phyloP scores from a whole-genome alignment of 2,113 vertebrate species.

The Vanacampus margaritifer region DNA sequence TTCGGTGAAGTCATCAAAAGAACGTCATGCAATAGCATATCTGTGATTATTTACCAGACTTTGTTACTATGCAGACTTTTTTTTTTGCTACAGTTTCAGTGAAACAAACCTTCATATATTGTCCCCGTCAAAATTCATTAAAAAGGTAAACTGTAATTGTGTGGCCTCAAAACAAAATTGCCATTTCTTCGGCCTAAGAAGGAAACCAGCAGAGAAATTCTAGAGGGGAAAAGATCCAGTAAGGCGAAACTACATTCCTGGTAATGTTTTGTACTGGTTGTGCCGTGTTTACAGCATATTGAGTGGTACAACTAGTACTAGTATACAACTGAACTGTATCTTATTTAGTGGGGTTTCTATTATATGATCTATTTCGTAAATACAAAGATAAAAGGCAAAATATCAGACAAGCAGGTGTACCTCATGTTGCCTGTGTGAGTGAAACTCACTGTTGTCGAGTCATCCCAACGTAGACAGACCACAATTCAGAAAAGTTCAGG shows the following conservation, averaged over 20 bases:
- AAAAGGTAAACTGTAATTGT: too few species aligned
- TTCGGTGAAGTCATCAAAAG: conserved; percentile 39
- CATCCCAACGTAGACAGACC: background rate
- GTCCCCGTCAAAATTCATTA: background rate
- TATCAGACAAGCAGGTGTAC: too few species aligned
- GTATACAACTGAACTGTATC: too few species aligned
- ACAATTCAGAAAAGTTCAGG: background rate
- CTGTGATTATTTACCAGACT: conserved; percentile 36
- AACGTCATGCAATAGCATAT: conserved; percentile 17
- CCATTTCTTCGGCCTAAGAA: too few species aligned
- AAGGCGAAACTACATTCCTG: background rate
- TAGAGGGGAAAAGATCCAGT: background rate
- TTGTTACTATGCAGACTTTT: conserved; percentile 18
- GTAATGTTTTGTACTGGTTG: background rate
- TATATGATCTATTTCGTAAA: too few species aligned
- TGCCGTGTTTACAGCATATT: background rate
- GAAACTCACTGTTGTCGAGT: background rate
- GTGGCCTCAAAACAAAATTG: too few species aligned
- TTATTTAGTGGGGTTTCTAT: too few species aligned
- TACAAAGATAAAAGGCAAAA: too few species aligned
- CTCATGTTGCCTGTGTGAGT: background rate
- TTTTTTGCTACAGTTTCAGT: conserved; percentile 12
- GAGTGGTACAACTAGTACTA: too few species aligned
- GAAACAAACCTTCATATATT: conserved; percentile 5
- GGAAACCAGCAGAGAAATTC: too few species aligned